Percentiles rank a stretch among this genome's conserved stretches.
Conservation (phyloP, 2,888 invertebrate genomes). For the Ametastegia equiseti region DNA sequence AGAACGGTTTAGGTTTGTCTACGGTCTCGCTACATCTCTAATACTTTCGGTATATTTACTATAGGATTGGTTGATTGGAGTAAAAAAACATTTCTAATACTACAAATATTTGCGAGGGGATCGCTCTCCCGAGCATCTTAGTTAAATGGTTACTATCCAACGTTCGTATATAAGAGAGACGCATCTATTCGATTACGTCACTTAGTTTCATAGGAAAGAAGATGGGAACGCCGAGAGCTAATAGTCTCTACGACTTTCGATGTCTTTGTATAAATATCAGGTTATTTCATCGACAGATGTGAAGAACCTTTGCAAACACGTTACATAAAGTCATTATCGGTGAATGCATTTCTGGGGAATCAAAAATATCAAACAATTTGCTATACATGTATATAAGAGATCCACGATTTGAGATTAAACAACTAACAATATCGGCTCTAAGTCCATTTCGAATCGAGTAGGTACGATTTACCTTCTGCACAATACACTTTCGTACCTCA, state of each 20-base stretch:
- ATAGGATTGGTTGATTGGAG: neutral
- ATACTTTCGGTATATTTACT: neutral
- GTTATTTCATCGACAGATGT: neutral
- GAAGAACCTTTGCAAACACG: neutral
- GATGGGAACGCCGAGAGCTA: neutral
- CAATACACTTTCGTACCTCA: neutral
- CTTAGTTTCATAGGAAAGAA: neutral
- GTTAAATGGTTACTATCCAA: neutral
- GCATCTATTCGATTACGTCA: constrained; percentile 3
- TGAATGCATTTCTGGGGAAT: neutral
- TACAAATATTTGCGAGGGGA: constrained; percentile 4
- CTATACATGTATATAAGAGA: neutral
- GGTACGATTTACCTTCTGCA: neutral
- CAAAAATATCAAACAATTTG: neutral
- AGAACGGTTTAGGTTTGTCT: neutral
- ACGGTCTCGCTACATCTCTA: neutral
- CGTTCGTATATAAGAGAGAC: constrained; percentile 17
- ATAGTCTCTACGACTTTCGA: neutral
- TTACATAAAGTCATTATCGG: neutral
- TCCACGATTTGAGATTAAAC: neutral
- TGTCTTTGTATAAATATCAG: neutral
- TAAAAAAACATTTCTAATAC: constrained; percentile 30
- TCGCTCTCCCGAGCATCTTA: neutral
- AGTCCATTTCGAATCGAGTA: neutral
- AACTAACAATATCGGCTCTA: neutral